These are phyloP conservation scores for Anoplolepis gracilipes DNA, from an alignment of 1,140 invertebrate genomes.

Conservation along the genomic window DNA sequence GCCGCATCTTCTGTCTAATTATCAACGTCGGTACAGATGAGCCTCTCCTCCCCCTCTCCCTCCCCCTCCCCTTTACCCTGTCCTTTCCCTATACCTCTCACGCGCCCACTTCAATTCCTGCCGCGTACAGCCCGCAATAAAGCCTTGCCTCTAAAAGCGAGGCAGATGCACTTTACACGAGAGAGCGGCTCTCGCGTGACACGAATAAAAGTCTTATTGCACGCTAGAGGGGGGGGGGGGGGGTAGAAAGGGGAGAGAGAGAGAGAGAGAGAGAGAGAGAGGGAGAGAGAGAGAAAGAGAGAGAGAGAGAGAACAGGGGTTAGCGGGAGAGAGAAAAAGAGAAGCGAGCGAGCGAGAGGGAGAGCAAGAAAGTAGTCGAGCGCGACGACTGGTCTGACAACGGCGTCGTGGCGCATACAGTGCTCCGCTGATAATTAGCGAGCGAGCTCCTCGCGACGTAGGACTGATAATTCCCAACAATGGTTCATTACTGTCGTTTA, in stretches of 20 bases:
- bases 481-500: conserved; percentile 83
- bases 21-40: conserved; percentile 41
- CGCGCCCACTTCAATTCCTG: conserved; percentile 55
- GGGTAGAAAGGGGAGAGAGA: too few relatives aligned
- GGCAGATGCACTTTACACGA: conserved; percentile 61
- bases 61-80: background rate
- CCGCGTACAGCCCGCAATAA: conserved; percentile 59
- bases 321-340: too few relatives aligned
- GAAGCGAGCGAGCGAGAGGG: conserved; percentile 34
- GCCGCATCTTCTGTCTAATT: conserved; percentile 32
- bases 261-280: background rate
- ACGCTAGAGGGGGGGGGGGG: background rate
- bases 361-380: conserved; percentile 60
- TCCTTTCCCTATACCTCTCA: conserved; percentile 19
- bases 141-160: conserved; percentile 58
- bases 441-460: conserved; percentile 70
- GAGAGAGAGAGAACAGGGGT: too few relatives aligned
- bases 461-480: conserved; percentile 84
- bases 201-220: conserved; percentile 59
- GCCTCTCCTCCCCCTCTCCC: background rate
- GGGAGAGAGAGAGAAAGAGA: conserved; percentile 51
- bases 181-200: conserved; percentile 49
- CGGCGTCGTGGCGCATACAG: conserved; percentile 33
- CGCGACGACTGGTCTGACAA: conserved; percentile 48
- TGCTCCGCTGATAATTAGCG: conserved; percentile 81